phyloP scores from a whole-genome alignment of 1,140 invertebrate genomes.

The Hesperophylax magnus region DNA sequence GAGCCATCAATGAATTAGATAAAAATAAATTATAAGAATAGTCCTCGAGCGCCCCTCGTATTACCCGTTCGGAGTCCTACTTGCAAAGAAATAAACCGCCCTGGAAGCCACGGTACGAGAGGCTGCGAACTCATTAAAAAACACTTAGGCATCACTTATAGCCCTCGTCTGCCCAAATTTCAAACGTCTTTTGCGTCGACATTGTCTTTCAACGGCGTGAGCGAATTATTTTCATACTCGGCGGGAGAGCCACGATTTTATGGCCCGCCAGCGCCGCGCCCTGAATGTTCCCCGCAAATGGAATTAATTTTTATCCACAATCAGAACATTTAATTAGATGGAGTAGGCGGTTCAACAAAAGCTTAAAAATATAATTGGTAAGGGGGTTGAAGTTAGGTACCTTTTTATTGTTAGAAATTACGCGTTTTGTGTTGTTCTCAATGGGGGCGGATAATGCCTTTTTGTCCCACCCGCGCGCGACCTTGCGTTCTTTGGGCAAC shows the following conservation, averaged over 20 bases:
- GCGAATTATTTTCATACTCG: slow-evolving; percentile 41
- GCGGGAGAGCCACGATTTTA: slow-evolving; percentile 34
- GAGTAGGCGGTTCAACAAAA: slow-evolving; percentile 29
- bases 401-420: no score
- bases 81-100: slow-evolving; percentile 35
- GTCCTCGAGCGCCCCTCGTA: slow-evolving; percentile 5
- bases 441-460: no score
- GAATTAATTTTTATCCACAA: slow-evolving; percentile 43
- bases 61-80: slow-evolving; percentile 1
- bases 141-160: slow-evolving; percentile 46
- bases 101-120: slow-evolving; percentile 21
- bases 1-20: slow-evolving; percentile 20
- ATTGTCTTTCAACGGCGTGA: slow-evolving; percentile 40
- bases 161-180: slow-evolving; percentile 34
- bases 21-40: slow-evolving; percentile 25
- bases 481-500: no score
- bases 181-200: slow-evolving; percentile 39
- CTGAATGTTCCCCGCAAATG: background rate
- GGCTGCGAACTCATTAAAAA: slow-evolving; percentile 45
- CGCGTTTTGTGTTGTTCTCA: no score
- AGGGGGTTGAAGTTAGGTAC: background rate
- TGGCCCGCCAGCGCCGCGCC: background rate
- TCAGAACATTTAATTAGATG: slow-evolving; percentile 39
- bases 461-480: background rate
- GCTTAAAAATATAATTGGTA: background rate